Evolutionary conservation across 2,113 vertebrate genomes (phyloP).

Genomic region (Oenanthe oenanthe): DNA sequence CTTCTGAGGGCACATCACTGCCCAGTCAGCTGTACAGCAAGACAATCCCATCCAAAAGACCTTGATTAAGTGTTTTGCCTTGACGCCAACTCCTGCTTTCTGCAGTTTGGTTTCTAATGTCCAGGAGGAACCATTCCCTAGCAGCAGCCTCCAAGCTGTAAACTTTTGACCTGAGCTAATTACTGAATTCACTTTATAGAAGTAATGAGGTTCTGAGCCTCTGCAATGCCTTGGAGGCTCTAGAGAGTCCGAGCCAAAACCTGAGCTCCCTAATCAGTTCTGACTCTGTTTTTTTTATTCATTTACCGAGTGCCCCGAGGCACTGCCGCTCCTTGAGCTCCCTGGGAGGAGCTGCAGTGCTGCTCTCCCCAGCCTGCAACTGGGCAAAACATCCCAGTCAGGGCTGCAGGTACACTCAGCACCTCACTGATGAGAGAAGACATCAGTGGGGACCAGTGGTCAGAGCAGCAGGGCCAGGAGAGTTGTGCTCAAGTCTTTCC

Average conservation of each 20-base stretch:
- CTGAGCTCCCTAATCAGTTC: conserved; percentile 69
- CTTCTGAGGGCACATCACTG: not conserved
- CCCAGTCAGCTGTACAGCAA: not conserved
- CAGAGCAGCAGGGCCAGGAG: not conserved
- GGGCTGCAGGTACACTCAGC: not conserved
- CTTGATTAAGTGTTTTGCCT: not conserved
- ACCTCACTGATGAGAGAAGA: not conserved
- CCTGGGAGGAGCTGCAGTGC: not conserved
- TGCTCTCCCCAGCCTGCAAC: not conserved
- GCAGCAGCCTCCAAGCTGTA: conserved; percentile 27
- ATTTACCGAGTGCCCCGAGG: conserved; percentile 47
- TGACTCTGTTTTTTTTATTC: conserved; percentile 54
- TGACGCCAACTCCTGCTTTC: not conserved
- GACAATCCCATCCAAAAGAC: not conserved
- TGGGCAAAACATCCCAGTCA: not conserved
- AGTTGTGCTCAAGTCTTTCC: not conserved
- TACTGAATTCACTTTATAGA: conserved; percentile 60
- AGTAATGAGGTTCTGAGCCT: conserved; percentile 65
- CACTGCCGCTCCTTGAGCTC: conserved; percentile 38
- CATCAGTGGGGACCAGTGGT: not conserved
- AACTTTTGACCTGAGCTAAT: conserved; percentile 74
- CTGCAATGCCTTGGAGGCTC: conserved; percentile 65
- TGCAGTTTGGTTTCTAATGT: not conserved
- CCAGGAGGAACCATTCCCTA: conserved; percentile 21
- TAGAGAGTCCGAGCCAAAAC: conserved; percentile 56